These are phyloP conservation scores for Etheostoma perlongum DNA, from an alignment of 2,797 vertebrate species.

Conservation along the genomic window DNA sequence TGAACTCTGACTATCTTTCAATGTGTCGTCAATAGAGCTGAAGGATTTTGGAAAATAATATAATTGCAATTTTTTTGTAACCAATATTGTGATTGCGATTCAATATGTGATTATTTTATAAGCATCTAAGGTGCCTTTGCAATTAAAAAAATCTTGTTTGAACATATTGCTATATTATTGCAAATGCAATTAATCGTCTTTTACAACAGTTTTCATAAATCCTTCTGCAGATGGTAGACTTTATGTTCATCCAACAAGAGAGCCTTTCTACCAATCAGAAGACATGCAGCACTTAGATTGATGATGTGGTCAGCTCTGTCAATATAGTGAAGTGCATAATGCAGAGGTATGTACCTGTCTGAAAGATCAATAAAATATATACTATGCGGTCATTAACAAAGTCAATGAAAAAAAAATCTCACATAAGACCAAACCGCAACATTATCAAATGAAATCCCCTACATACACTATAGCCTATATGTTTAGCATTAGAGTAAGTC, in stretches of 20 bases:
- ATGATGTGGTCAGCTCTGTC: constrained; percentile 56
- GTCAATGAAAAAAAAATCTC: constrained; percentile 31
- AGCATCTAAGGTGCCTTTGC: too few relatives aligned
- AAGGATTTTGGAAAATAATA: too few relatives aligned
- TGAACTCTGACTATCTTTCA: constrained; percentile 1
- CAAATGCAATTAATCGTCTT: too few relatives aligned
- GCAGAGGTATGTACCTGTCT: constrained; percentile 34
- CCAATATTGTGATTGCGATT: too few relatives aligned
- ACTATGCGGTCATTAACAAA: constrained; percentile 10
- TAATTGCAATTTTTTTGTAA: too few relatives aligned
- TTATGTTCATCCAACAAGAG: constrained; percentile 26
- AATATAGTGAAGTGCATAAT: constrained; percentile 36
- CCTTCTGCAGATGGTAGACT: constrained; percentile 32
- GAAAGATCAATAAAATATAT: constrained; percentile 37
- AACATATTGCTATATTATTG: too few relatives aligned
- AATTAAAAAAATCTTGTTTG: too few relatives aligned
- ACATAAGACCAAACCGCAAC: constrained; percentile 24
- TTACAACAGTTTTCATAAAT: constrained; percentile 17
- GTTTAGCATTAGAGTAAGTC: constrained; percentile 6
- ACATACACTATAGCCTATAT: not conserved
- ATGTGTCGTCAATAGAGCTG: not conserved
- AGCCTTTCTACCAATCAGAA: constrained; percentile 29
- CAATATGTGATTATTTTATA: too few relatives aligned
- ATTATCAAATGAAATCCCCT: constrained; percentile 7
- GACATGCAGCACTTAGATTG: constrained; percentile 13